Base-by-base conservation (phyloP, 2,113 vertebrate genomes). In the Isichthys henryi region DNA sequence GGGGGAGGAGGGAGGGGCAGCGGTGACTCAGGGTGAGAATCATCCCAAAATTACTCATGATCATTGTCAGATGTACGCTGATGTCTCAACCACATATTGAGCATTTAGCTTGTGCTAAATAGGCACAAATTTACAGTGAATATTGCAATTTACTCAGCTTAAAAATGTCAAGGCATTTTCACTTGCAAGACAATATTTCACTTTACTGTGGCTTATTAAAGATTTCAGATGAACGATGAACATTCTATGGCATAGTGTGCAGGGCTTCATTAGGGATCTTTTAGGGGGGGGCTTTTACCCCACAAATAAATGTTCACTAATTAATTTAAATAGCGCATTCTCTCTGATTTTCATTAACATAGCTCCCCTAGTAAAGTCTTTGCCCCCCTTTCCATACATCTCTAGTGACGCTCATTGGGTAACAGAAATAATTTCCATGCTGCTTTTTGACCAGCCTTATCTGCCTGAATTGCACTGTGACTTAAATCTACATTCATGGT, bases 1-100 rank as follows among this genome's bases (percentile, higher is more conserved):
- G 3, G 21, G 82, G 88, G 0, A 89, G 85, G 89, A n/a, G 23
- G n/a, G 86, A 43, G 86, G 89, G 85, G 89, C 91, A 56, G 89
- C 91, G 92, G 93, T 92, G 92, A 90, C 70, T 91, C 86, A 93
- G 92, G 91, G 94, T 92, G 90, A 93, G 92, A 94, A 90, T 88
- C 90, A 94, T 96, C 94, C 93, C 90, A 86, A 91, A 94, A 94
- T 94, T 94, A 88, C 92, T 92, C 88, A 91, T 90, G 92, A 94
- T 95, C 90, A 92, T 92, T 95, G 93, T 95, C 95, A 96, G 95
- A 95, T 95, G 94, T 91, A 93, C 90, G 89, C 10, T 56, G 31
- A 45, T 13, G 19, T 89, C 77, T 83, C 31, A 13, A 1, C 19
- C 8, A 19, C 13, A 31, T 8, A 88, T 2, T 21, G 2, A 39